A percentile compares a stretch with the other conserved stretches of the same genome.
These are phyloP conservation scores for Passerina amoena DNA, from an alignment of 2,113 vertebrate species.

Conservation along the genomic window DNA sequence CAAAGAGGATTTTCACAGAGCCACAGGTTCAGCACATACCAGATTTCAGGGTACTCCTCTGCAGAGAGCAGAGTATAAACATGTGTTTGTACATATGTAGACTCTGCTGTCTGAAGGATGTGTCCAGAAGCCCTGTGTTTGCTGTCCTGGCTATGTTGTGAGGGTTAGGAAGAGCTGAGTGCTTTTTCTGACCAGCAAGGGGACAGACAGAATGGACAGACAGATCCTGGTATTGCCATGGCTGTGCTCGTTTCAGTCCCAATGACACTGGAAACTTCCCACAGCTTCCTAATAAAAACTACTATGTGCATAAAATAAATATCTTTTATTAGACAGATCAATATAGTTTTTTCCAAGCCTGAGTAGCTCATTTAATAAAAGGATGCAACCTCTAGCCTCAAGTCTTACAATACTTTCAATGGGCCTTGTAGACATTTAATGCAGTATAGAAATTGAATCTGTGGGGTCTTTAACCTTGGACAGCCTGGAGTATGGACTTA, in stretches of 20 bases:
- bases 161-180: not conserved
- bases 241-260: not conserved
- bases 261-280: fast-evolving
- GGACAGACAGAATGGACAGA: not conserved
- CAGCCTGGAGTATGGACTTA: not conserved
- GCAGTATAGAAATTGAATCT: not conserved
- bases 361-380: not conserved
- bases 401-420: not conserved
- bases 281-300: not conserved
- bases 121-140: fast-evolving
- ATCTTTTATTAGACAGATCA: not conserved
- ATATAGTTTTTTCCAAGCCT: not conserved
- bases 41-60: not conserved
- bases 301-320: not conserved
- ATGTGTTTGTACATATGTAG: not conserved
- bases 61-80: not conserved
- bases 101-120: not conserved
- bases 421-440: not conserved
- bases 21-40: too few species aligned
- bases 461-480: not conserved
- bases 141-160: not conserved
- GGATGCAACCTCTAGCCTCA: not conserved
- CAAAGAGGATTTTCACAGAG: not conserved
- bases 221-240: not conserved
- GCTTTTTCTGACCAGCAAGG: not conserved